Evolutionary conservation across 2,888 invertebrate genomes (phyloP), one percentile per base, ranked within the genome.

Genomic region (Schizaphis graminum): DNA sequence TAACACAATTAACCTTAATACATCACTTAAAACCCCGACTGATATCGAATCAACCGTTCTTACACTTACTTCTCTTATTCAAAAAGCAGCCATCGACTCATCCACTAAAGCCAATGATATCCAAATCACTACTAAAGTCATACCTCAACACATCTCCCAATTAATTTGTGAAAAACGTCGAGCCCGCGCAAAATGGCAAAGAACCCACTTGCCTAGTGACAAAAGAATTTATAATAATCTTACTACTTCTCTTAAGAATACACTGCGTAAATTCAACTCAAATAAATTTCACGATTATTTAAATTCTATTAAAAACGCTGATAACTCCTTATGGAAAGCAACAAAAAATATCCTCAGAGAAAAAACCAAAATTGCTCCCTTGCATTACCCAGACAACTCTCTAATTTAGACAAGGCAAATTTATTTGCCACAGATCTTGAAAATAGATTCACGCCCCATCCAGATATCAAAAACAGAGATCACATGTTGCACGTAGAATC

Each of bases 31-130:
- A 88, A 88, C 13, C n/a, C 16, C 88, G 7, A 0, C 35, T 28
- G 13, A 87, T 3, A 49, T 49, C 26, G 86, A 87, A 26, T 49
- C 47, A 8, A 28, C 86, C 24, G 28, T 86, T 47, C 13, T 49
- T 26, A 49, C 86, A 47, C 13, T 86, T 49, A 47, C 86, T 49
- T 26, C 86, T 28, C 8, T 28, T 10, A 26, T 47, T 13, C 86
- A 86, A 86, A 86, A 86, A 47, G 28, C 86, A 86, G 86, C 47
- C 47, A 47, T 47, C 28, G 28, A 87, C n/a, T 87, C n/a, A 49
- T 87, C 86, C 28, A 85, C 24, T 24, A 56, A 56, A 56, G 24
- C 56, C 24, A 56, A 4, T 56, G 24, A 56, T 56, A 56, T 56
- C 24, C 24, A 56, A 56, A 56, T 0, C 56, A 56, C 21, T 56